Percentiles rank a stretch among this genome's conserved stretches.
These are phyloP conservation scores for Tenthredo mesomela DNA, from an alignment of 2,888 invertebrate genomes.

Conservation along the genomic window DNA sequence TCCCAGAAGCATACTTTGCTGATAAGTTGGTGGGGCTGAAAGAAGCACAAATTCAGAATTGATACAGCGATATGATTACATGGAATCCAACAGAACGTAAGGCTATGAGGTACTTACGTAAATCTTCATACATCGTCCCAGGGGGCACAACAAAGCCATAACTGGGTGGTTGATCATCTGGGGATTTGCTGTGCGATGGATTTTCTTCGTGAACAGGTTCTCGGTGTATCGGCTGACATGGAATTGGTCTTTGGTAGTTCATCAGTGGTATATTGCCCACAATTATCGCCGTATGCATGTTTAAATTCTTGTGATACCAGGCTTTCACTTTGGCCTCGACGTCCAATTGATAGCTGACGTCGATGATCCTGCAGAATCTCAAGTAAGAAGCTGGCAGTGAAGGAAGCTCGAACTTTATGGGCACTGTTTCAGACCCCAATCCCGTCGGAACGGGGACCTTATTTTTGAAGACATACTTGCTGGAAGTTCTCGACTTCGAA, in stretches of 20 bases:
- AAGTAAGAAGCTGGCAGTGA: conserved; percentile 28
- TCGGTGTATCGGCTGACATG: not conserved
- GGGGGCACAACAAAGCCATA: conserved; percentile 2
- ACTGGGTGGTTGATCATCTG: not conserved
- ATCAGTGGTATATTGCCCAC: conserved; percentile 29
- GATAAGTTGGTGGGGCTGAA: conserved; percentile 11
- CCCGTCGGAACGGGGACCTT: not conserved
- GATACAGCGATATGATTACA: not conserved
- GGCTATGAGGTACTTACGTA: not conserved
- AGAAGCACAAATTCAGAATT: not conserved
- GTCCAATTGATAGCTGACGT: not conserved
- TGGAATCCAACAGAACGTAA: not conserved
- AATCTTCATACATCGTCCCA: not conserved
- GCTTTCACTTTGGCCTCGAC: not conserved
- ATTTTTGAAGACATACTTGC: not conserved
- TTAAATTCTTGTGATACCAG: conserved; percentile 27
- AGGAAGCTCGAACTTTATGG: not conserved
- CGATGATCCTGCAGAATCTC: conserved; percentile 29
- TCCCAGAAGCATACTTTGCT: not conserved
- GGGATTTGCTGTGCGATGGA: not conserved
- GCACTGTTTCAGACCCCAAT: not conserved
- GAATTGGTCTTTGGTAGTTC: conserved; percentile 12
- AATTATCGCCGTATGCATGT: not conserved
- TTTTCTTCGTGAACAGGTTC: not conserved
- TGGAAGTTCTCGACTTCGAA: not conserved